Base-by-base conservation (phyloP, 2,888 invertebrate genomes). In the Agonopterix subpropinquella region DNA sequence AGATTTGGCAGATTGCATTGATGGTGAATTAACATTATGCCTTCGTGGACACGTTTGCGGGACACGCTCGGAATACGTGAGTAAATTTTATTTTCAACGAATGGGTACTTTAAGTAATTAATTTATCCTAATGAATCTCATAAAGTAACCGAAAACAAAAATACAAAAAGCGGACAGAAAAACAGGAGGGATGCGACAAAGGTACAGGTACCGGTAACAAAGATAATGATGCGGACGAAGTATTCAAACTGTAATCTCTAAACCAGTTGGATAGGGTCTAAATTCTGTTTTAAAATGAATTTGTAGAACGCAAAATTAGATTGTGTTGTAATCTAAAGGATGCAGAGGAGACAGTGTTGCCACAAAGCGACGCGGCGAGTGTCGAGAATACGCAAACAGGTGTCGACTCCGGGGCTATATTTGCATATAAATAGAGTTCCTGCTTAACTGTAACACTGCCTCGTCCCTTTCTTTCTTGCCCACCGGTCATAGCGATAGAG, bases 351-450 rank as follows among this genome's bases (percentile, higher is more conserved):
- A 77, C 81, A 76, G 74, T 74, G 77, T 77, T 73, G 77, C 80
- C 80, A 77, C 82, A 80, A 78, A 77, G 78, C 80, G 77, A 72
- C 70, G 73, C 72, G 68, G 70, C 71, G 76, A 79, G 71, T 72
- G 83, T 67, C 65, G 78, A 83, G 87, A 88, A 88, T 88, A 87
- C 87, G 85, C 87, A 88, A 88, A 88, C 88, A 88, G 87, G 88
- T 88, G 88, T 87, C 82, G 87, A 77, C 82, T 83, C 73, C 78
- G 86, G 85, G 83, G 86, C 78, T 86, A 82, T 87, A 87, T 88
- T 88, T 87, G 88, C 88, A 88, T 88, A 87, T 88, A 88, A 87
- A 88, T 88, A 87, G 88, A 88, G 87, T 87, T 86, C 87, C 87
- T 86, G 86, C 86, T 86, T 87, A 88, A 88, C 88, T 87, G 87